Conservation (phyloP, 2,888 invertebrate genomes). For the Melangyna quadrimaculata region DNA sequence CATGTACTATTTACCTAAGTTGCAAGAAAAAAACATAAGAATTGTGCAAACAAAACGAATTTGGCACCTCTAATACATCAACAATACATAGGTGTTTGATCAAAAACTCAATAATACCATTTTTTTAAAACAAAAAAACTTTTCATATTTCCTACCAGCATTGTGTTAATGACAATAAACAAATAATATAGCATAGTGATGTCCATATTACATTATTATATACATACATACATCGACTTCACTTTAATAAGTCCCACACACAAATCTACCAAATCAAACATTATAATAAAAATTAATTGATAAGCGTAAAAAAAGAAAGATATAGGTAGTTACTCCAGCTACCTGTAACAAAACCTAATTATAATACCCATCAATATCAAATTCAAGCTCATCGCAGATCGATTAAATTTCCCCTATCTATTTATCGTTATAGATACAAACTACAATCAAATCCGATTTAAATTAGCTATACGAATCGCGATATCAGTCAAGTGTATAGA, state of each 20-base stretch:
- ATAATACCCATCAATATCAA: not conserved
- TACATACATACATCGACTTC: too few species aligned
- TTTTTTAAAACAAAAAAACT: not conserved
- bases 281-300: not conserved
- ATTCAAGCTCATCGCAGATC: not conserved
- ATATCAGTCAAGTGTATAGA: slow-evolving; percentile 2
- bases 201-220: not conserved
- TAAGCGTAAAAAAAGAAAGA: not conserved
- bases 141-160: not conserved
- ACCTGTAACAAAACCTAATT: not conserved
- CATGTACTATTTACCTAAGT: too few species aligned
- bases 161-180: not conserved
- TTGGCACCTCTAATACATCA: too few species aligned
- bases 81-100: not conserved
- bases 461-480: not conserved
- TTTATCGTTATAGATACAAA: not conserved
- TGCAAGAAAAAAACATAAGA: too few species aligned
- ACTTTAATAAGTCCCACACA: not conserved
- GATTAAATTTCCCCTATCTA: not conserved
- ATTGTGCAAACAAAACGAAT: too few species aligned
- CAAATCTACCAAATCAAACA: not conserved
- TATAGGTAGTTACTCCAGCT: not conserved
- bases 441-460: not conserved
- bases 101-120: not conserved
- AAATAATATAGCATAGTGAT: not conserved